phyloP scores from a whole-genome alignment of 1,140 invertebrate species.

The Drosophila elegans region DNA sequence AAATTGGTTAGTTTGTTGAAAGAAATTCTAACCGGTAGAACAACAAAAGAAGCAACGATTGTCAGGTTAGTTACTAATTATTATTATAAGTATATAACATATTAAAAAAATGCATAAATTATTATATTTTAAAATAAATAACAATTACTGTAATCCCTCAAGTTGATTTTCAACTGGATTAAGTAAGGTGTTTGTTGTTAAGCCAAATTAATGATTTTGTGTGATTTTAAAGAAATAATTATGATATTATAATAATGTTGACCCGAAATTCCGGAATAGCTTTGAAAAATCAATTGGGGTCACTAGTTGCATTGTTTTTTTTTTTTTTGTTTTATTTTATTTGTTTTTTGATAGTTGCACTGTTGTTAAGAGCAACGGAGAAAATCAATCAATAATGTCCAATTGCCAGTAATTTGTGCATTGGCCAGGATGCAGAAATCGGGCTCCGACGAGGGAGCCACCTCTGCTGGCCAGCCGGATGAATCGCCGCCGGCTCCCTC shows the following conservation, averaged over 20 bases:
- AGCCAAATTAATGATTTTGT: too few species aligned
- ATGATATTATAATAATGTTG: too few species aligned
- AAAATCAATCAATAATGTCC: slow-evolving; percentile 38
- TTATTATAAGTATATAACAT: background rate
- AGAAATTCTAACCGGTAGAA: too few species aligned
- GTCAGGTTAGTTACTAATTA: too few species aligned
- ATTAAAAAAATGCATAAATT: background rate
- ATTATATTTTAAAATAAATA: too few species aligned
- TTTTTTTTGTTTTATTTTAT: background rate
- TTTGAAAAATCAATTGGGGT: slow-evolving; percentile 5
- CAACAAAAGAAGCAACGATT: too few species aligned
- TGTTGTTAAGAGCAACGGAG: slow-evolving; percentile 48
- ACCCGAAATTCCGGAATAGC: background rate
- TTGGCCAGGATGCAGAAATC: slow-evolving; percentile 36
- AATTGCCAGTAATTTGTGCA: slow-evolving; percentile 46
- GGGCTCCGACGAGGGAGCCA: slow-evolving; percentile 53
- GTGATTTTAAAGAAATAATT: too few species aligned
- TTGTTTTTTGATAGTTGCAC: background rate
- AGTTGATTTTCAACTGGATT: too few species aligned
- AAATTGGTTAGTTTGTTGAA: too few species aligned
- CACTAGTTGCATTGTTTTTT: slow-evolving; percentile 29
- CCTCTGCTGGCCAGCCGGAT: slow-evolving; percentile 39
- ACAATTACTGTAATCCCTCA: too few species aligned
- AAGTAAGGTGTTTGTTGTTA: too few species aligned
- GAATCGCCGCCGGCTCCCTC: slow-evolving; percentile 29